Evolutionary conservation across 2,888 invertebrate genomes (phyloP).

Genomic region (Ctenicera cuprea): DNA sequence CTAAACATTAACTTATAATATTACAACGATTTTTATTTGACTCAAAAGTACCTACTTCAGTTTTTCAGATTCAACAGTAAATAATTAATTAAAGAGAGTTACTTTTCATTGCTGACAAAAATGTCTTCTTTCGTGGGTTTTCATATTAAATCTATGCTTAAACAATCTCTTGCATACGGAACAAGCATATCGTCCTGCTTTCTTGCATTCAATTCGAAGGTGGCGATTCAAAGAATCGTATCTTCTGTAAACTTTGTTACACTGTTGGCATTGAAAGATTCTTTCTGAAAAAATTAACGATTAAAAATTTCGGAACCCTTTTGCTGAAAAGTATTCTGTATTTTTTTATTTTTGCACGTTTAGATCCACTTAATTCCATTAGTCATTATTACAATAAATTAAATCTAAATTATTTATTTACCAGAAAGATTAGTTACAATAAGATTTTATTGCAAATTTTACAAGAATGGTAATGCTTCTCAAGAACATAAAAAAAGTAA

Average conservation of each 20-base stretch:
- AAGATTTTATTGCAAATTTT: no score
- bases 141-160: slow-evolving; percentile 71
- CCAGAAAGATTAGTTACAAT: no score
- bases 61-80: neutral
- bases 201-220: slow-evolving; percentile 72
- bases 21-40: no score
- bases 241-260: slow-evolving; percentile 70
- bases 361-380: no score
- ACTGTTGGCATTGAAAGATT: slow-evolving; percentile 63
- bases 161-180: slow-evolving; percentile 69
- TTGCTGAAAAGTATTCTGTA: no score
- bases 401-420: no score
- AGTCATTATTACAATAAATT: no score
- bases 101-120: neutral
- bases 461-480: no score
- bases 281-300: slow-evolving; percentile 9
- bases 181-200: slow-evolving; percentile 70
- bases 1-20: no score
- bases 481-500: no score
- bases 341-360: no score
- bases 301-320: neutral
- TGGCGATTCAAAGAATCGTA: slow-evolving; percentile 71
- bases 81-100: neutral
- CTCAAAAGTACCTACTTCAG: no score
- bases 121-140: slow-evolving; percentile 62